Percentiles rank a stretch among this genome's conserved stretches.
Conservation (phyloP, 1,140 invertebrate genomes). For the Sinonovacula constricta region DNA sequence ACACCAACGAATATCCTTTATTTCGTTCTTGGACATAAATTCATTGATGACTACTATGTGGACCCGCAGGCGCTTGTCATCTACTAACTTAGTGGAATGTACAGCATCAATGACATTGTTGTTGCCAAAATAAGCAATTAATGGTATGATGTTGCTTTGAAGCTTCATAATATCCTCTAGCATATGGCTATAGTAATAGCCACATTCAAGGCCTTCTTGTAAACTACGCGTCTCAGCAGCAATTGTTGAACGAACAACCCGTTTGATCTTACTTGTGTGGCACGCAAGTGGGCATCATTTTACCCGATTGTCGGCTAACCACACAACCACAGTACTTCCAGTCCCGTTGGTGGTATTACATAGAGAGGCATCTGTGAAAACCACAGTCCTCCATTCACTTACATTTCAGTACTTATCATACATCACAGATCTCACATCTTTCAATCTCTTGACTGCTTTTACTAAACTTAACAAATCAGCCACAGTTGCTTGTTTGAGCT, state of each 20-base stretch:
- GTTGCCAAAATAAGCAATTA: slow-evolving; percentile 52
- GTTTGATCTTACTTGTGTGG: slow-evolving; percentile 39
- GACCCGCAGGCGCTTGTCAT: too few species aligned
- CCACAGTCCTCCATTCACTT: slow-evolving; percentile 9
- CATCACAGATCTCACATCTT: slow-evolving; percentile 14
- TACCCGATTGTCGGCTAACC: slow-evolving; percentile 18
- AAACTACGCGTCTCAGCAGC: slow-evolving; percentile 42
- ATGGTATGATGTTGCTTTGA: slow-evolving; percentile 12
- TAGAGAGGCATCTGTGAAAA: slow-evolving; percentile 47
- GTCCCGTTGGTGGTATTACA: slow-evolving; percentile 41
- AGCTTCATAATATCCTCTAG: too few species aligned
- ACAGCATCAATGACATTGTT: slow-evolving; percentile 54
- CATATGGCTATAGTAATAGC: too few species aligned
- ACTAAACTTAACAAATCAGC: slow-evolving; percentile 31
- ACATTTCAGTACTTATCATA: slow-evolving; percentile 3
- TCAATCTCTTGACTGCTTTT: slow-evolving; percentile 24
- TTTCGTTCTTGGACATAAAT: slow-evolving; percentile 16
- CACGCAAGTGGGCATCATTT: slow-evolving; percentile 45
- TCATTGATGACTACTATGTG: slow-evolving; percentile 52
- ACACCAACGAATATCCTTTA: too few species aligned
- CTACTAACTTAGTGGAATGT: slow-evolving; percentile 56
- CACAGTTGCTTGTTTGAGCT: too few species aligned
- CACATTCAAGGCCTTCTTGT: too few species aligned
- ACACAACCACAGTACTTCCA: slow-evolving; percentile 41
- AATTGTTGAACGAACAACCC: slow-evolving; percentile 41